Evolutionary conservation across 2,888 invertebrate species (phyloP).

Genomic region (Lasioglossum pauxillum): DNA sequence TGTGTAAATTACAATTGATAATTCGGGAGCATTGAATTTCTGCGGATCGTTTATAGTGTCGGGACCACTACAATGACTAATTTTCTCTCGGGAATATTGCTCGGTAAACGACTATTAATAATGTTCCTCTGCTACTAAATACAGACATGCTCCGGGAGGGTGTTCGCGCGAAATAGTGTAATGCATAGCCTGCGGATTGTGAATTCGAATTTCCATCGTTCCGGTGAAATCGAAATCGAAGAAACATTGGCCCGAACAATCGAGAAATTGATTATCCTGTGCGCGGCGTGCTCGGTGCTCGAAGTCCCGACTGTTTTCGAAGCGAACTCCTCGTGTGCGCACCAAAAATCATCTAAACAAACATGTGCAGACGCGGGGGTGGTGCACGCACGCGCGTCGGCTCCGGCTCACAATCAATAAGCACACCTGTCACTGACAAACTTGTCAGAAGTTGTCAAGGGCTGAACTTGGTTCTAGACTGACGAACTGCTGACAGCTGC

Average conservation of each 20-base stretch:
- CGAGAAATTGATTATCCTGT: neutral
- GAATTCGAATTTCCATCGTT: neutral
- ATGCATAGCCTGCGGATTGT: neutral
- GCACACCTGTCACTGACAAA: constrained; percentile 53
- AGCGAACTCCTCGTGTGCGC: neutral
- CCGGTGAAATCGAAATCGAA: neutral
- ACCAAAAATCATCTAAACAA: constrained; percentile 17
- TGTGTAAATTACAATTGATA: neutral
- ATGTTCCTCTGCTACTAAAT: neutral
- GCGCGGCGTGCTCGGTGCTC: neutral
- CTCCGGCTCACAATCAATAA: constrained; percentile 65
- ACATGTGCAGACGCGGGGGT: neutral
- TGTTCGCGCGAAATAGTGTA: neutral
- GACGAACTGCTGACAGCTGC: constrained; percentile 9
- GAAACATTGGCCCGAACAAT: neutral
- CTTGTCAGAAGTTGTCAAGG: constrained; percentile 44
- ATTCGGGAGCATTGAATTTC: neutral
- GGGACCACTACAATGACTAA: neutral
- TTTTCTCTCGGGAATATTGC: neutral
- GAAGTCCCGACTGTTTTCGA: neutral
- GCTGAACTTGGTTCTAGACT: neutral
- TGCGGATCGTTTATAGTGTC: neutral
- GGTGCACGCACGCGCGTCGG: constrained; percentile 57
- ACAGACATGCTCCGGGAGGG: neutral
- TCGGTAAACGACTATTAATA: neutral